These are phyloP conservation scores for Atrichornis clamosus DNA, from an alignment of 2,113 vertebrate genomes.

Conservation along the genomic window DNA sequence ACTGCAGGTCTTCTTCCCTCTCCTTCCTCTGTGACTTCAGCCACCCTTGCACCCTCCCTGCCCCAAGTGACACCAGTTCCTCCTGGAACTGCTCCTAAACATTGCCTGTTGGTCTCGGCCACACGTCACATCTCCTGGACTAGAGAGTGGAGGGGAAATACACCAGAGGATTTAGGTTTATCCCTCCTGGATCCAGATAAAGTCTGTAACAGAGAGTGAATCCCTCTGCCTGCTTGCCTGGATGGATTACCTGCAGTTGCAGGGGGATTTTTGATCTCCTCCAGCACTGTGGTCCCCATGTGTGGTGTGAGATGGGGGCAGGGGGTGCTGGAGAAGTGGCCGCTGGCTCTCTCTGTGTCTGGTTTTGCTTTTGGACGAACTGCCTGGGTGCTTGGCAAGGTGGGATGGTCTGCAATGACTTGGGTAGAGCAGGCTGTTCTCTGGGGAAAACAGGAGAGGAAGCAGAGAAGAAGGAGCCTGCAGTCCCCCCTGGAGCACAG, in stretches of 20 bases:
- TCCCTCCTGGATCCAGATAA: not conserved
- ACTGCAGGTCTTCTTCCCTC: not conserved
- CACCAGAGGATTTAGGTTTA: not conserved
- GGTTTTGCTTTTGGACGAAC: not conserved
- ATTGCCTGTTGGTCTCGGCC: not conserved
- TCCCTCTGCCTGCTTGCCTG: not conserved
- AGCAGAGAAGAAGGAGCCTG: not conserved
- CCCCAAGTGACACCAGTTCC: accelerated
- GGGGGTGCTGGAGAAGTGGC: too few species aligned
- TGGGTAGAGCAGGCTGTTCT: not conserved
- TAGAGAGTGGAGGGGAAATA: not conserved
- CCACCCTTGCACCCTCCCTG: not conserved
- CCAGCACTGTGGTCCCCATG: accelerated
- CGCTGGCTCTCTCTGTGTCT: not conserved
- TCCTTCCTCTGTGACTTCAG: not conserved
- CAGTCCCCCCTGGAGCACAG: not conserved
- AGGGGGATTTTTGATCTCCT: not conserved
- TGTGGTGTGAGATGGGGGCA: not conserved
- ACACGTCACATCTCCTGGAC: not conserved
- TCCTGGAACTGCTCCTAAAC: not conserved
- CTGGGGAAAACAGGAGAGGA: not conserved
- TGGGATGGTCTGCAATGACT: not conserved
- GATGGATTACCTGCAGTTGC: not conserved
- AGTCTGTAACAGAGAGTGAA: not conserved
- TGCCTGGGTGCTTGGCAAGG: not conserved